Base-by-base conservation (phyloP, 2,888 invertebrate genomes). In the Scaptomyza parva region DNA sequence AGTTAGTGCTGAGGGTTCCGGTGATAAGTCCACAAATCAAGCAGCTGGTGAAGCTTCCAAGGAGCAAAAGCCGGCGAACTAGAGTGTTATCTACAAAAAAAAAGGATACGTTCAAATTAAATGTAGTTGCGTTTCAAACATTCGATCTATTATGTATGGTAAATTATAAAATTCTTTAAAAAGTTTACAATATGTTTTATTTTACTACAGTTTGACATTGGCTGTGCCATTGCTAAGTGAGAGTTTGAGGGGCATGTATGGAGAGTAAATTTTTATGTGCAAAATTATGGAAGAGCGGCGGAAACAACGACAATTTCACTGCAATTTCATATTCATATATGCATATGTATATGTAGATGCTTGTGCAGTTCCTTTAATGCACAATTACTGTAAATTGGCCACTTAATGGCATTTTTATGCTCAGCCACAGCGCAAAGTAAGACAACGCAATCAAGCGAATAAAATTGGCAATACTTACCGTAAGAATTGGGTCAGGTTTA, bases 21-120 rank as follows among this genome's bases (percentile, higher is more conserved):
- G 87, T 0, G 87, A 87, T 18, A 76, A 85, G 43, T 12, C 64
- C 35, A 53, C 8, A 9, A 44, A 20, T 11, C 75, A 30, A 39
- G 4, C 58, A 1, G 57, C 33, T 8, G 48, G 43, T 0, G 62
- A 58, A 11, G 4, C 33, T 7, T 2, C 57, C 43, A 85, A 84
- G 47, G 75, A 76, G 2, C 51, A 54, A 1, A 48, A 52, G 51
- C 50, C 26, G 17, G 37, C 28, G 18, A 61, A 71, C 14, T 75
- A 81, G 41, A 17, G 26, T 24, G 9, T 7, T 12, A 12, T 3
- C 5, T 17, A 26, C n/a, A 20, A 14, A 47, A 11, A 20, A 14
- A 47, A 11, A 9, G 20, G 9, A 22, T 40, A 39, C 39, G 57
- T 69, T 62, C 9, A 37, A 51, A 45, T 40, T 54, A 45, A 39